Percentiles rank a stretch among this genome's conserved stretches.
These are phyloP conservation scores for Parapsyche elsis DNA, from an alignment of 1,140 invertebrate species.

Conservation along the genomic window DNA sequence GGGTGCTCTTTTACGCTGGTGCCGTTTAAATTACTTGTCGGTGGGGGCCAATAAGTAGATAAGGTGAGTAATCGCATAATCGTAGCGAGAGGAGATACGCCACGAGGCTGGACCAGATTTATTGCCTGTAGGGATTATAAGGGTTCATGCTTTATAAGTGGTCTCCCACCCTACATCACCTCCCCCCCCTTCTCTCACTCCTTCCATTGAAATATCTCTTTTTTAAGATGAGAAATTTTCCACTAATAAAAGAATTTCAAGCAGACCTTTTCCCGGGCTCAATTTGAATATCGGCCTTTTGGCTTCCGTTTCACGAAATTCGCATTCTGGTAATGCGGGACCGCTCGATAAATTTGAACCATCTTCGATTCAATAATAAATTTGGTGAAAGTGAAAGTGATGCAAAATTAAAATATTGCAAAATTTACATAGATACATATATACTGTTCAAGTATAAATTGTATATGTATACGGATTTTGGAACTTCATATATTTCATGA, in stretches of 20 bases:
- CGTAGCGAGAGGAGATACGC: slow-evolving; percentile 48
- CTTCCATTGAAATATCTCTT: slow-evolving; percentile 5
- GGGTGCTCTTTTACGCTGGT: not conserved
- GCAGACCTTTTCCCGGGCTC: slow-evolving; percentile 3
- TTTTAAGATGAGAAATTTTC: slow-evolving; percentile 30
- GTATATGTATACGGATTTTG: no score
- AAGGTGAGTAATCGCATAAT: slow-evolving; percentile 54
- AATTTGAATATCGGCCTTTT: slow-evolving; percentile 22
- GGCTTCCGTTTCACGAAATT: not conserved
- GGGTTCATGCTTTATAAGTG: slow-evolving; percentile 50
- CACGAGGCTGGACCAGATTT: slow-evolving; percentile 41
- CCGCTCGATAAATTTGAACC: not conserved
- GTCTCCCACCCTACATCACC: slow-evolving; percentile 15
- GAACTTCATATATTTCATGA: no score
- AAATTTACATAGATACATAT: no score
- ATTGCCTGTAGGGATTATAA: slow-evolving; percentile 52
- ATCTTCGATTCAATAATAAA: slow-evolving; percentile 13
- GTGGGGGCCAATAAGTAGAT: slow-evolving; percentile 52
- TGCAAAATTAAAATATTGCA: no score
- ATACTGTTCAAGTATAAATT: no score
- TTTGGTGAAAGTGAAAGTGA: not conserved
- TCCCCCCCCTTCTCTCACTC: not conserved
- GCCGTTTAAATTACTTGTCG: slow-evolving; percentile 53
- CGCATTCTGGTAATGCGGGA: not conserved
- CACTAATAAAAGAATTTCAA: slow-evolving; percentile 29